These are phyloP conservation scores for Dromiciops gliroides DNA, from an alignment of 2,113 vertebrate species.

Conservation along the genomic window DNA sequence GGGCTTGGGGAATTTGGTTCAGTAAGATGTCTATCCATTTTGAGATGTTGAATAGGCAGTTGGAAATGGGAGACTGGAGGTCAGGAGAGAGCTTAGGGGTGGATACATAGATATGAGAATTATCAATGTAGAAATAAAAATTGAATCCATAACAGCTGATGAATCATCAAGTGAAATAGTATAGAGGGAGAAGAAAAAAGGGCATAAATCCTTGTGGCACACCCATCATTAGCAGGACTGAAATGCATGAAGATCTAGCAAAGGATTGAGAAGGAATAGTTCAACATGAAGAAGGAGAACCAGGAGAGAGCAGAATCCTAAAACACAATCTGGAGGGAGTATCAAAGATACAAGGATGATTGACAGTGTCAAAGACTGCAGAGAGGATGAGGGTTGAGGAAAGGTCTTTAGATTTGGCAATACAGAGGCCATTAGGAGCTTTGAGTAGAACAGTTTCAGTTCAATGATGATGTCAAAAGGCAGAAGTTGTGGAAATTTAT, in stretches of 20 bases:
- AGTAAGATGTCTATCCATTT: not conserved
- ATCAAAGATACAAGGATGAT: not conserved
- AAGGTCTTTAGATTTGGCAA: not conserved
- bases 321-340: not conserved
- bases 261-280: not conserved
- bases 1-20: not conserved
- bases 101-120: not conserved
- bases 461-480: not conserved
- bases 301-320: not conserved
- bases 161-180: not conserved
- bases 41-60: not conserved
- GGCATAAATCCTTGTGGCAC: not conserved
- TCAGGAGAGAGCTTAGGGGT: not conserved
- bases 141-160: not conserved
- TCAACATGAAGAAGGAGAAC: not conserved
- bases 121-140: not conserved
- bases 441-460: not conserved
- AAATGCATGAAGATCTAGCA: not conserved
- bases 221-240: not conserved
- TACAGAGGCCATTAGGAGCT: not conserved
- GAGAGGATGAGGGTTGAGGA: not conserved
- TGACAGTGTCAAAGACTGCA: not conserved
- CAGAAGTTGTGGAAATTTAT: too few species aligned
- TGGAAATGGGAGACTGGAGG: not conserved
- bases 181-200: not conserved